phyloP scores from a whole-genome alignment of 2,888 invertebrate genomes.

The Drosophila diplacantha region DNA sequence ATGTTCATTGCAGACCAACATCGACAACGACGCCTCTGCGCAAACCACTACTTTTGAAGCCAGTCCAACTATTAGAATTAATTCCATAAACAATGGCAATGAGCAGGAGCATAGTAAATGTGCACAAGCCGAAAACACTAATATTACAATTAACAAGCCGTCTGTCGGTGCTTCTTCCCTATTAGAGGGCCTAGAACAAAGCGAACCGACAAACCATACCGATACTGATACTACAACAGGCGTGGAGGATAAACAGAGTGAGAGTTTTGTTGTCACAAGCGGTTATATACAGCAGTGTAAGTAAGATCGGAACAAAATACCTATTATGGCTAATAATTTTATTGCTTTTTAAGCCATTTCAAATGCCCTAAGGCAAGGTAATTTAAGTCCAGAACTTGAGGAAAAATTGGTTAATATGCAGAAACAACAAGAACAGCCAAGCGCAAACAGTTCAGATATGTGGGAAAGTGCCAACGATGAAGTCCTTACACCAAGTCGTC shows the following conservation, averaged over 20 bases:
- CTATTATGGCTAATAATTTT: not conserved
- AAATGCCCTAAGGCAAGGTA: constrained; percentile 94
- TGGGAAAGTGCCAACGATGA: constrained; percentile 47
- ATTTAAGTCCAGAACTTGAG: constrained; percentile 93
- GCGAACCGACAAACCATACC: constrained; percentile 19
- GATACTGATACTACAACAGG: constrained; percentile 27
- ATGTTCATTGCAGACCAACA: constrained; percentile 66
- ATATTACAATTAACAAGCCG: constrained; percentile 36
- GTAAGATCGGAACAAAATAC: constrained; percentile 59
- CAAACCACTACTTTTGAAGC: constrained; percentile 48
- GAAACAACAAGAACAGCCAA: constrained; percentile 88
- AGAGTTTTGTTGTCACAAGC: constrained; percentile 90
- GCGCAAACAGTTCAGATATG: constrained; percentile 39
- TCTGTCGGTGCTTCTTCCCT: constrained; percentile 23
- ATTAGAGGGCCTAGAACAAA: constrained; percentile 47
- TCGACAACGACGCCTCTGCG: constrained; percentile 46
- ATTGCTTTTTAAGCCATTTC: constrained; percentile 83
- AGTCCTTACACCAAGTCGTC: constrained; percentile 23
- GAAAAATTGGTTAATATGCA: constrained; percentile 93
- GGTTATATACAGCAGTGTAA: constrained; percentile 96
- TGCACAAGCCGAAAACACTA: constrained; percentile 60
- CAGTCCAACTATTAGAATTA: constrained; percentile 29
- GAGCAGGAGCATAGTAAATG: constrained; percentile 30
- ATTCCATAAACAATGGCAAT: constrained; percentile 27
- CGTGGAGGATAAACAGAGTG: constrained; percentile 47